Evolutionary conservation across 2,113 vertebrate genomes (phyloP).

Genomic region (Zapornia atra): DNA sequence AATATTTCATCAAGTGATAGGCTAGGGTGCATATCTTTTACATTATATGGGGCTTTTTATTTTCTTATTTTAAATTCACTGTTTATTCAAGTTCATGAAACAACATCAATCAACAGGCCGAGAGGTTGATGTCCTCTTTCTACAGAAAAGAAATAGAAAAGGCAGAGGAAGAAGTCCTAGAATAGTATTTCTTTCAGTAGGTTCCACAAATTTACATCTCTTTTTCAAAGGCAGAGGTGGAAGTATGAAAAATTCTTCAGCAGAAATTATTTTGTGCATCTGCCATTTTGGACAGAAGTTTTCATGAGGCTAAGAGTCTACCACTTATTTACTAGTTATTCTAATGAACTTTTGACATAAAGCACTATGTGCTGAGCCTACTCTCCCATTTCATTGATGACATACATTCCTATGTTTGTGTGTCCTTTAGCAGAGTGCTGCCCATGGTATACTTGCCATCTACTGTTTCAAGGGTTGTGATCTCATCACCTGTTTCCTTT

Average conservation of each 20-base stretch:
- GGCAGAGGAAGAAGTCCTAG: neutral
- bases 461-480: slow-evolving; percentile 50
- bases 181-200: neutral
- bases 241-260: neutral
- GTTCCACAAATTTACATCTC: neutral
- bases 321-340: neutral
- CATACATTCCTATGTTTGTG: slow-evolving; percentile 61
- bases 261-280: neutral
- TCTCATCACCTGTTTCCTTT: slow-evolving; percentile 16
- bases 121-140: neutral
- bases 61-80: neutral
- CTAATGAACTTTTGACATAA: slow-evolving; percentile 66
- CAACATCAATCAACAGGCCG: neutral
- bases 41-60: neutral
- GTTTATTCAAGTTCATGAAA: neutral
- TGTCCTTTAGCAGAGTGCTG: slow-evolving; percentile 22
- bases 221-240: neutral
- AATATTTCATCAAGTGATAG: neutral
- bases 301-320: neutral
- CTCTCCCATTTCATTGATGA: slow-evolving; percentile 40
- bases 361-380: slow-evolving; percentile 21
- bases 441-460: slow-evolving; percentile 22
- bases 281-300: neutral
- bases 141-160: neutral
- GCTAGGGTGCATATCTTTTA: neutral